Percentiles rank a stretch among this genome's conserved stretches.
Conservation (phyloP, 1,140 invertebrate species). For the Ruditapes philippinarum region DNA sequence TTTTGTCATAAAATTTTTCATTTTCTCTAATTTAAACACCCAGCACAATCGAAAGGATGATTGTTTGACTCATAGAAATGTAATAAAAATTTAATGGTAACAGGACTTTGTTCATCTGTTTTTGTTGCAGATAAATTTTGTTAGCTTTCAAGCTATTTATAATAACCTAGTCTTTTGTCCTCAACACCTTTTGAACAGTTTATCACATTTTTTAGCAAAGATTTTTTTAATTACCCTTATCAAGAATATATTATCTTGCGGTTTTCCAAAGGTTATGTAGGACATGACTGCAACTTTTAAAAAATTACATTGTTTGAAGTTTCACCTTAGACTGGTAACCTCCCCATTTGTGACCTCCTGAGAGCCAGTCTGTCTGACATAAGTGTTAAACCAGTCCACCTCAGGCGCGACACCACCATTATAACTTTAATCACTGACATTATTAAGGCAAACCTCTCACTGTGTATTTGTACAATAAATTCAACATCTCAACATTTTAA, state of each 20-base stretch:
- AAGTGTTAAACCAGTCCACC: neutral
- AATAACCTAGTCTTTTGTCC: no score
- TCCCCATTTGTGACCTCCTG: neutral
- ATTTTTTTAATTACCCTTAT: neutral
- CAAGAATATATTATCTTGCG: neutral
- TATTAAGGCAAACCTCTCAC: neutral
- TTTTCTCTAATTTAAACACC: neutral
- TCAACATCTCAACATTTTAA: neutral
- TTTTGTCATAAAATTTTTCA: slow-evolving; percentile 1
- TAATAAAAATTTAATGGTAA: no score
- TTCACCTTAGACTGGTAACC: neutral
- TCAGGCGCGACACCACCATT: neutral
- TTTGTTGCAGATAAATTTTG: no score
- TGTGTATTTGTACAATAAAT: neutral
- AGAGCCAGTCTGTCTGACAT: slow-evolving; percentile 31
- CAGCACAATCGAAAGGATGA: no score
- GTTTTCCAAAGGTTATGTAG: neutral
- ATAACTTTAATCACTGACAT: neutral
- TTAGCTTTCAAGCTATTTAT: no score
- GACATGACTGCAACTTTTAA: neutral
- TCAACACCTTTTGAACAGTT: neutral
- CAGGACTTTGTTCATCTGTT: no score
- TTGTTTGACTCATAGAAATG: no score
- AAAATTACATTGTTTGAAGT: slow-evolving; percentile 39
- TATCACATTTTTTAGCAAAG: neutral